Base-by-base conservation (phyloP, 1,140 invertebrate genomes). In the Himalopsyche phryganea region DNA sequence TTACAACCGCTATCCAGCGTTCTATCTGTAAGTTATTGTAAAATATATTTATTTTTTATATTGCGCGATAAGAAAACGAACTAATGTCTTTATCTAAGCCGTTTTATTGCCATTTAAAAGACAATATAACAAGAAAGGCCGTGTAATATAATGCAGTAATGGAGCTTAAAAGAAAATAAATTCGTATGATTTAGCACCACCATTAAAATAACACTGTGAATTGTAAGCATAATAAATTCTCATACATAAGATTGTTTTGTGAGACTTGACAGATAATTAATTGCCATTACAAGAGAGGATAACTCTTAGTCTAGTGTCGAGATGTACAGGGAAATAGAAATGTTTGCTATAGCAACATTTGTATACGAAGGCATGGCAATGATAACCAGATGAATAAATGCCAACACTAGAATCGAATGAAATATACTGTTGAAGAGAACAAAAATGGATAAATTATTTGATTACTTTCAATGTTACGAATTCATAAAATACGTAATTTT, bases 191-290 rank as follows among this genome's bases (percentile, higher is more conserved):
- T 61, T 61, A 61, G 48, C 45, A 28, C 51, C 38, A 11, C 59
- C 52, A 56, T 61, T 61, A 61, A 56, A 35, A 40, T 40, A 33
- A 54, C 59, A 36, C 48, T 33, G 59, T 56, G 59, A 56, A 61
- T 51, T 49, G 38, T 54, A 45, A 54, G 44, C 52, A 28, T 61
- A 61, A 61, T 61, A 61, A 61, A 61, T 61, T 61, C 42, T 41
- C 48, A 51, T 50, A 40, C 38, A 47, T 55, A 55, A 56, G 52
- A 55, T 50, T 56, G 59, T 61, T 61, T 61, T 61, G 59, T 61
- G 40, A 14, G 19, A 61, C 51, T 41, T 46, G 59, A 61, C 52
- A 56, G 50, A 50, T 56, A 61, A 56, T 61, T 61, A 54, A 61
- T 61, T 50, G 35, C 59, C 35, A 49, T 50, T 60, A 46, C 50